Base-by-base conservation (phyloP, 1,140 invertebrate species). In the Drosophila saltans region DNA sequence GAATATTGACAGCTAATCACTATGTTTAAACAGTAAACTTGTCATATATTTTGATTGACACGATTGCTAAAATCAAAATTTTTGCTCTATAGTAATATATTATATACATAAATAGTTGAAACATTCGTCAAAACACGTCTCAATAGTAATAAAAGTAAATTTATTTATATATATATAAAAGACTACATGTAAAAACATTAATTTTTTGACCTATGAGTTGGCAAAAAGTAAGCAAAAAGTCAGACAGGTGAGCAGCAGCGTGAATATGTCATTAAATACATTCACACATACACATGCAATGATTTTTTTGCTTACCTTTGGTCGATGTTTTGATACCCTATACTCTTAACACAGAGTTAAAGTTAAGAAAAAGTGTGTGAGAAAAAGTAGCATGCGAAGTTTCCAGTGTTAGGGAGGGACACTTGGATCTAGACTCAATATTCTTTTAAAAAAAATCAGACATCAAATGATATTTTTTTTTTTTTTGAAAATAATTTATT, bases 1-100 rank as follows among this genome's bases (percentile, higher is more conserved):
- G 16, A 48, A 24, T 21, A 48, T 48, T 48, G 45, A 48, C 45
- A 48, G 45, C 45, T 48, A 48, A 21, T 24, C 16, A 52, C 45
- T 52, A 52, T 7, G 8, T 52, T 52, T 52, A 9, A 21, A 24
- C 16, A 24, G 45, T 2, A 21, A 24, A 48, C 16, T 24, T 48
- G 45, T 48, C 16, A 52, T 9, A 52, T 26, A 52, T 26, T 26
- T 52, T 52, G 21, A 52, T 26, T 52, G 45, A 43, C 41, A 43
- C 41, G 41, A 43, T 43, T 43, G 41, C 41, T 43, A 52, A 52
- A 52, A 52, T 21, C 16, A 16, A 52, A 26, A 43, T 11, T 43
- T n/a, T 16, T 16, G 16, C 16, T 16, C 16, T 16, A 16, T 16
- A 16, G n/a, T 26, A 9, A 26, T 26, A 52, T 36, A 36, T 36